Conservation (phyloP, 2,888 invertebrate genomes). For the Sinelater perroti region DNA sequence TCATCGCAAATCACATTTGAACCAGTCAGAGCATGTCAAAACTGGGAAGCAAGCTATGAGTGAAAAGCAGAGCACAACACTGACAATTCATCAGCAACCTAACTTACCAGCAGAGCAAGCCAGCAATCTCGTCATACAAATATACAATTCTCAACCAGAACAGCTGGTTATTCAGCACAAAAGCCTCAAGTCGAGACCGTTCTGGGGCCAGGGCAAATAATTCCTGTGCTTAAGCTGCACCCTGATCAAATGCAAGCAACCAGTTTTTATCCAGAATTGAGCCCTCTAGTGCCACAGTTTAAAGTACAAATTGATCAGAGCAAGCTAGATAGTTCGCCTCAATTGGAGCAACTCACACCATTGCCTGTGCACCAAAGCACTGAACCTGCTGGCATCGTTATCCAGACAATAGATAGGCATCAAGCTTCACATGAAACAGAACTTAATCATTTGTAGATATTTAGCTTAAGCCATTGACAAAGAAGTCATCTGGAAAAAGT, state of each 20-base stretch:
- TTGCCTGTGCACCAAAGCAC: too few species aligned
- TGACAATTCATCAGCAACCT: too few species aligned
- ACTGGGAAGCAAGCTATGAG: neutral
- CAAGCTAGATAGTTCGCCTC: neutral
- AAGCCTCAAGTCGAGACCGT: too few species aligned
- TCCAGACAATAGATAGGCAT: too few species aligned
- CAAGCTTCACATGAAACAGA: too few species aligned
- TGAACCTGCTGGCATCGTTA: too few species aligned
- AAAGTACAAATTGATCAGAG: neutral
- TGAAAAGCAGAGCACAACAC: too few species aligned
- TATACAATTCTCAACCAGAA: neutral
- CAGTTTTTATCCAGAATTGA: conserved; percentile 1
- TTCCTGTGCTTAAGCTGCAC: conserved; percentile 2
- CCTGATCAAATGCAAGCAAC: neutral
- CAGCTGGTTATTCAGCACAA: neutral
- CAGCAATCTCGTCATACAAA: neutral
- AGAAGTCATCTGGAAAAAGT: too few species aligned
- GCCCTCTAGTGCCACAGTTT: neutral
- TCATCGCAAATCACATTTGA: conserved; percentile 53
- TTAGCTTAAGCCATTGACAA: too few species aligned
- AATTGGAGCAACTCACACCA: neutral
- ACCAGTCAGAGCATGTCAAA: conserved; percentile 15
- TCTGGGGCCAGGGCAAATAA: neutral
- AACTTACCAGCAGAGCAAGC: neutral
- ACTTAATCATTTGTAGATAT: too few species aligned